A percentile compares a stretch with the other conserved stretches of the same genome.
These are phyloP conservation scores for Engystomops pustulosus DNA, from an alignment of 2,113 vertebrate genomes.

Conservation along the genomic window DNA sequence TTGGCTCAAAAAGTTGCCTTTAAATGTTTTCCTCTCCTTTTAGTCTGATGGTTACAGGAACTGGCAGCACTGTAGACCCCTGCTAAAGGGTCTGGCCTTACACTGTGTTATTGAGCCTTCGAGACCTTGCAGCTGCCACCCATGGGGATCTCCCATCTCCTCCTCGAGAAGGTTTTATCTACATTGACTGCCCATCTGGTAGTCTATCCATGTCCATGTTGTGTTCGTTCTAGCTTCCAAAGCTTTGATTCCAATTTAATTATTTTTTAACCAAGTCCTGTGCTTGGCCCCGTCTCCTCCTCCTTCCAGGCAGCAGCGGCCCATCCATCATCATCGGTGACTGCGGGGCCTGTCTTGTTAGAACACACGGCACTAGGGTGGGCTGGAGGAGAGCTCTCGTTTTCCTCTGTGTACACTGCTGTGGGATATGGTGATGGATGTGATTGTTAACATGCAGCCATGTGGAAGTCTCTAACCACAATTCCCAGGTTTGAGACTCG, in stretches of 20 bases:
- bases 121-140: neutral
- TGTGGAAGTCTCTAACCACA: constrained; percentile 18
- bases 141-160: neutral
- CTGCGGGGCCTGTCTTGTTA: constrained; percentile 24
- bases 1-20: too few species aligned
- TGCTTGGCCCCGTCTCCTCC: neutral
- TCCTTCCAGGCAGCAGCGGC: neutral
- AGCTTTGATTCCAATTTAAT: neutral
- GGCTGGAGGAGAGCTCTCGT: neutral
- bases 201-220: neutral
- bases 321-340: constrained; percentile 9
- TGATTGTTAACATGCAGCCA: constrained; percentile 21
- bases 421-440: constrained; percentile 28
- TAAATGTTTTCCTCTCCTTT: too few species aligned
- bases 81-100: too few species aligned
- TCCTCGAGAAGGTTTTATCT: neutral
- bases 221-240: neutral
- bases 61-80: too few species aligned
- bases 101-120: neutral
- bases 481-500: neutral
- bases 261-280: neutral
- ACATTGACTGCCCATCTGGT: neutral
- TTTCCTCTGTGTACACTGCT: constrained; percentile 23
- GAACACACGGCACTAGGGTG: neutral
- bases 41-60: too few species aligned